Base-by-base conservation (phyloP, 2,888 invertebrate genomes). In the Abrostola triplasia region DNA sequence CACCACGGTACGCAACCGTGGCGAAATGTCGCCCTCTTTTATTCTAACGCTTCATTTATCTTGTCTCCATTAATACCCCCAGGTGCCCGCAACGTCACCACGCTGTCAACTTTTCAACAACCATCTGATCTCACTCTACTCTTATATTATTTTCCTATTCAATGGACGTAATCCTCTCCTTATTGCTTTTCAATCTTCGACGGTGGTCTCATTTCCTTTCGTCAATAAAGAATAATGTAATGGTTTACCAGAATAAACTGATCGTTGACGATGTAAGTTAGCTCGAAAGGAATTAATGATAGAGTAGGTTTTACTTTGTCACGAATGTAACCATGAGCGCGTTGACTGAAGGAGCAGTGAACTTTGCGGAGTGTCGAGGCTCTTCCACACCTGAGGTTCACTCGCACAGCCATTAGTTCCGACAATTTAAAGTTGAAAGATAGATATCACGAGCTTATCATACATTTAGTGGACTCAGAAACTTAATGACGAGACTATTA, bases 371-470 rank as follows among this genome's bases (percentile, higher is more conserved):
- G 89, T 86, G 86, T 77, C 83, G 86, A 86, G 85, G 81, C 81
- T 85, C 86, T 86, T 88, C 90, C 86, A 88, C 92, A 92, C 92
- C 92, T 93, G 90, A 88, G 88, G 88, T 90, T 91, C 87, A 90
- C 90, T 90, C 89, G 88, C 91, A 90, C 87, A 87, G 76, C 85
- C 88, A 91, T 93, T 92, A 90, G 88, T 89, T 91, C 87, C 85
- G 82, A 89, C 85, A 87, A 85, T 88, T 89, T 90, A 88, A 88
- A 88, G 87, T 87, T 84, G 79, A 74, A 76, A 88, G 88, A 88
- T 88, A 88, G 81, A 85, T 88, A 89, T 87, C 88, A 87, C 80
- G 82, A 82, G 84, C 80, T 87, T 87, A 87, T 88, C 84, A 86
- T 80, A 81, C 84, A 82, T 81, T 85, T 67, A 42, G 67, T 79